Base-by-base conservation (phyloP, 1,140 invertebrate species). In the Drosophila ohnishii region DNA sequence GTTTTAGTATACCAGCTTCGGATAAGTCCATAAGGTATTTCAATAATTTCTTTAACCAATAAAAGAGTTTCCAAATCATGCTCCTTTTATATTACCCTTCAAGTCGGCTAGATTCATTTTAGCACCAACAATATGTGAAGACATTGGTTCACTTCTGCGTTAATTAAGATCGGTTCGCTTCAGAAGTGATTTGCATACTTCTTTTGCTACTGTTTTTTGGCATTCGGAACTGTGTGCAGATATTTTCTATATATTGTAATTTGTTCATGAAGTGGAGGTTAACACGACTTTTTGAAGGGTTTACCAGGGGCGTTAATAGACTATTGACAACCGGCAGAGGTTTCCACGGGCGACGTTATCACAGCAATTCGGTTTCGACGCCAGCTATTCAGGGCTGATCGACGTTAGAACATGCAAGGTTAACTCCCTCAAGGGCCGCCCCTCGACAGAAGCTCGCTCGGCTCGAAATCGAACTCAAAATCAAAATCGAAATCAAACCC, bases 341-440 rank as follows among this genome's bases (percentile, higher is more conserved):
- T 30, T 34, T 22, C 16, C 50, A 51, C 30, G 28, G 10, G n/a
- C 48, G 5, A n/a, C 32, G 16, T 35, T 53, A 53, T 35, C 32
- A 53, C 32, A 35, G 32, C 11, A 53, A 35, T 28, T 39, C 0
- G n/a, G 16, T 32, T 34, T 32, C n/a, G 34, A 34, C 22, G 11
- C 55, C 51, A n/a, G 13, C 51, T 65, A 48, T 45, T 59, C 77
- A 79, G 70, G 78, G 80, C 80, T 55, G 5, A 37, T 37, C 8
- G 34, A 5, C 19, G 19, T 55, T 81, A 83, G 80, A 83, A 83
- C 57, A 56, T 47, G 40, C 80, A 84, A 84, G 80, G 80, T 84
- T 79, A 84, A 40, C 7, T 37, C 19, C 39, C 34, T 32, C 42
- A 62, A 83, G 78, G 80, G 65, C 47, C 53, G 42, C n/a, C 56